Conservation (phyloP, 1,140 invertebrate genomes). For the Streblospio benedicti region DNA sequence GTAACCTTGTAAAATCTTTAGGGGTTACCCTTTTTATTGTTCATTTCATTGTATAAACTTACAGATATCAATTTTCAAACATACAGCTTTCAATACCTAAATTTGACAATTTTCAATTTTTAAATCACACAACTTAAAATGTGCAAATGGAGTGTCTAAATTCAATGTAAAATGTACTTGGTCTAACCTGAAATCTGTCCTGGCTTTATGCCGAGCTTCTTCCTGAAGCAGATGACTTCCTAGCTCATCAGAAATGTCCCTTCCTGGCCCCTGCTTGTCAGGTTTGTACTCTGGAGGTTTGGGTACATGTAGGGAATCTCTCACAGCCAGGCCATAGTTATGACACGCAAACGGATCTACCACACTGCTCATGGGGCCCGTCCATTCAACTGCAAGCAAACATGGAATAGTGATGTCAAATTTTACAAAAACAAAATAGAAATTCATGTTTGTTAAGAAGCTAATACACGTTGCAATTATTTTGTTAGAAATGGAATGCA, state of each 20-base stretch:
- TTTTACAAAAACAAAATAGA: background rate
- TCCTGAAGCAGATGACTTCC: background rate
- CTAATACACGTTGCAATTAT: too few species aligned
- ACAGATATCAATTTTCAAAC: too few species aligned
- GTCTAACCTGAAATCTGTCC: background rate
- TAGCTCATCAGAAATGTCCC: conserved; percentile 1
- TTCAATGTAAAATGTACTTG: too few species aligned
- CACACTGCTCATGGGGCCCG: conserved; percentile 31
- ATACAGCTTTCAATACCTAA: too few species aligned
- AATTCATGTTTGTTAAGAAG: background rate
- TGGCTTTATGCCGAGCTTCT: background rate
- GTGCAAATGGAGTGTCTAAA: too few species aligned
- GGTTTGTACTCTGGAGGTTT: conserved; percentile 22
- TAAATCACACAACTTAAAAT: too few species aligned
- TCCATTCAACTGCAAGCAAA: conserved; percentile 30
- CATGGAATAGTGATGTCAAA: background rate
- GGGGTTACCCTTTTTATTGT: too few species aligned
- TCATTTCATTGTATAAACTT: too few species aligned
- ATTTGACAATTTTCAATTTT: too few species aligned
- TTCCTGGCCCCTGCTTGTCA: background rate
- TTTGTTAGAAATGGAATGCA: too few species aligned
- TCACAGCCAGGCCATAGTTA: conserved; percentile 28
- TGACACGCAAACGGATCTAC: conserved; percentile 33
- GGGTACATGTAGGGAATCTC: conserved; percentile 24
- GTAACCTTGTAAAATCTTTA: too few species aligned